These are phyloP conservation scores for Sitta europaea DNA, from an alignment of 2,113 vertebrate genomes.

Conservation along the genomic window DNA sequence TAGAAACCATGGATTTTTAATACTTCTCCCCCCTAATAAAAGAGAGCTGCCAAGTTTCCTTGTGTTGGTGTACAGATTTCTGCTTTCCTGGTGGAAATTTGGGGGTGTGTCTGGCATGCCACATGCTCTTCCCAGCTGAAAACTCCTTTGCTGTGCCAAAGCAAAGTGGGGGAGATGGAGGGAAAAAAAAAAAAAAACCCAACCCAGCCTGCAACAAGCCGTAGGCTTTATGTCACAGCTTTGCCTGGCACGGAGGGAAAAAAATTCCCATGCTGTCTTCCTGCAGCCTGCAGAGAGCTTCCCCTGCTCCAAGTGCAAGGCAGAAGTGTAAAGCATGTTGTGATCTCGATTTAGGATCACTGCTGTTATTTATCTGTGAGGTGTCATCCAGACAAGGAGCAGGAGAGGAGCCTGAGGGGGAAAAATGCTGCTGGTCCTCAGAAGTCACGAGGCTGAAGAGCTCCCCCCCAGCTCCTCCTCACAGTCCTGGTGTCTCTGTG, in stretches of 20 bases:
- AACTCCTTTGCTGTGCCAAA: constrained; percentile 21
- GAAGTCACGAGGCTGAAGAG: not conserved
- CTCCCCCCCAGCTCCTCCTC: not conserved
- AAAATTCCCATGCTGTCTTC: constrained; percentile 5
- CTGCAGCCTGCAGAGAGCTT: constrained; percentile 26
- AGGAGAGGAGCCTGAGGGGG: not conserved
- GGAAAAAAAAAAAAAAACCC: not conserved
- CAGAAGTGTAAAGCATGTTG: not conserved
- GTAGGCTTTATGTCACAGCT: constrained; percentile 53
- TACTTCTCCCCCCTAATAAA: not conserved
- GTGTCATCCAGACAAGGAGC: not conserved
- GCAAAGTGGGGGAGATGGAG: constrained; percentile 10
- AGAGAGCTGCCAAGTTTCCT: not conserved
- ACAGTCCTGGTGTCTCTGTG: fast-evolving
- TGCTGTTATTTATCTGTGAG: not conserved
- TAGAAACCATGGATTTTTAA: not conserved
- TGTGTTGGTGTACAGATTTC: not conserved
- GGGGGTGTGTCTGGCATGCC: constrained; percentile 26
- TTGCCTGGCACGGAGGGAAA: constrained; percentile 38
- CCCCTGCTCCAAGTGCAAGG: not conserved
- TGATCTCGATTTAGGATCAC: not conserved
- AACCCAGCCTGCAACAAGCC: not conserved
- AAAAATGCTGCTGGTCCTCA: not conserved
- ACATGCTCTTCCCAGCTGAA: constrained; percentile 48
- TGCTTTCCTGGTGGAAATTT: not conserved